Evolutionary conservation across 2,113 vertebrate species (phyloP).

Genomic region (Nycticryphes semicollaris): DNA sequence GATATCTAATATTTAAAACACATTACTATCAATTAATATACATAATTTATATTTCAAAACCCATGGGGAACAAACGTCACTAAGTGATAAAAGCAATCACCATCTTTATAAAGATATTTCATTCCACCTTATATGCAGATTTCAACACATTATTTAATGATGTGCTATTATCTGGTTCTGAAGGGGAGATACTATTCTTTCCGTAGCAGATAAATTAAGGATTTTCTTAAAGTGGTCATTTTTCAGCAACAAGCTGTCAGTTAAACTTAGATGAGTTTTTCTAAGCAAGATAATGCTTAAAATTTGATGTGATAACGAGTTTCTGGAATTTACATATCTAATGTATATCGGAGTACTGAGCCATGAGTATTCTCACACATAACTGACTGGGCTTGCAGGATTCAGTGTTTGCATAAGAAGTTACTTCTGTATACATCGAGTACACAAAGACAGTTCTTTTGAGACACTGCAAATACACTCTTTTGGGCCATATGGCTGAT

Average conservation of each 20-base stretch:
- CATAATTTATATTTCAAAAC: background rate
- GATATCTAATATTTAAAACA: background rate
- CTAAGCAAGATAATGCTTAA: background rate
- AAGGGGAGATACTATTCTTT: background rate
- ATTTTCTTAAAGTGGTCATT: background rate
- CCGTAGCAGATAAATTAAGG: background rate
- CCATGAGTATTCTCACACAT: background rate
- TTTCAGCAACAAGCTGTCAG: slow-evolving; percentile 2
- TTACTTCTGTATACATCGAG: background rate
- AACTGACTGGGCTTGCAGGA: background rate
- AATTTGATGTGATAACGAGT: background rate
- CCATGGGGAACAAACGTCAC: background rate
- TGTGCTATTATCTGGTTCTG: background rate
- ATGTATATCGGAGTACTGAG: background rate
- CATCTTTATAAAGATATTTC: background rate
- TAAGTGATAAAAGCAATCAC: background rate
- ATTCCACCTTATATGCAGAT: background rate
- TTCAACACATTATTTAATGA: background rate
- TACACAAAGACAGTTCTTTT: background rate
- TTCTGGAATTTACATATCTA: background rate
- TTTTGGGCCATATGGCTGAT: background rate
- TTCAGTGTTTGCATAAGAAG: background rate
- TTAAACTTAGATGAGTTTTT: background rate
- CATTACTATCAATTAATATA: background rate
- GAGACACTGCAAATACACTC: background rate